phyloP scores from a whole-genome alignment of 2,113 vertebrate genomes.

The Lamprologus sp. region DNA sequence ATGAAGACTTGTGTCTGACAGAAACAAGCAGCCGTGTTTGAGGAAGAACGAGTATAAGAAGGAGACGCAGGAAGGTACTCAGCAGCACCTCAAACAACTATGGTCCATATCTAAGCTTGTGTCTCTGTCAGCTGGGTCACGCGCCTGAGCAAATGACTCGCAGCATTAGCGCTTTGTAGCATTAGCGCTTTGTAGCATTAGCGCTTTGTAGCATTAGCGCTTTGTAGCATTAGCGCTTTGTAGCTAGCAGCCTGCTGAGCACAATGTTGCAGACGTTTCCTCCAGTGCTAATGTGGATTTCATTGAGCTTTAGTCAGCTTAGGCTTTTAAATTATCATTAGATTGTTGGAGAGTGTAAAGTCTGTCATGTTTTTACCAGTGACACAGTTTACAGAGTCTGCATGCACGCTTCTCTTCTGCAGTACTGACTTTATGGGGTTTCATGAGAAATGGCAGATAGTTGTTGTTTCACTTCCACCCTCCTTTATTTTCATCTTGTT shows the following conservation, averaged over 20 bases:
- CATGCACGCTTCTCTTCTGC: not conserved
- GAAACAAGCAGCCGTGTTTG: not conserved
- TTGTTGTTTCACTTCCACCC: not conserved
- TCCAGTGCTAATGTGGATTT: not conserved
- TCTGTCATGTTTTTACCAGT: not conserved
- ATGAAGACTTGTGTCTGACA: not conserved
- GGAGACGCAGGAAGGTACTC: not conserved
- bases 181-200: not conserved
- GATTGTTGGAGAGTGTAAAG: not conserved
- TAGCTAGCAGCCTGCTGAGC: not conserved
- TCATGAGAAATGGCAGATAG: not conserved
- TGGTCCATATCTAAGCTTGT: not conserved
- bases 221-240: not conserved
- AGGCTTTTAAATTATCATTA: not conserved
- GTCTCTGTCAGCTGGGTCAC: not conserved
- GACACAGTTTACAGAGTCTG: not conserved
- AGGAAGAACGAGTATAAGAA: not conserved
- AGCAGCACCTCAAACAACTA: not conserved
- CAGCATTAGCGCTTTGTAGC: fast-evolving
- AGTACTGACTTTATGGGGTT: not conserved
- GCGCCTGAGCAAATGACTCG: not conserved
- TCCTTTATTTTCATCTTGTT: not conserved
- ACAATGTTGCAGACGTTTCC: not conserved
- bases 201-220: too few relatives aligned
- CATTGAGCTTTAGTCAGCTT: not conserved